Conservation (phyloP, 1,140 invertebrate species). For the Sycobia sp. region DNA sequence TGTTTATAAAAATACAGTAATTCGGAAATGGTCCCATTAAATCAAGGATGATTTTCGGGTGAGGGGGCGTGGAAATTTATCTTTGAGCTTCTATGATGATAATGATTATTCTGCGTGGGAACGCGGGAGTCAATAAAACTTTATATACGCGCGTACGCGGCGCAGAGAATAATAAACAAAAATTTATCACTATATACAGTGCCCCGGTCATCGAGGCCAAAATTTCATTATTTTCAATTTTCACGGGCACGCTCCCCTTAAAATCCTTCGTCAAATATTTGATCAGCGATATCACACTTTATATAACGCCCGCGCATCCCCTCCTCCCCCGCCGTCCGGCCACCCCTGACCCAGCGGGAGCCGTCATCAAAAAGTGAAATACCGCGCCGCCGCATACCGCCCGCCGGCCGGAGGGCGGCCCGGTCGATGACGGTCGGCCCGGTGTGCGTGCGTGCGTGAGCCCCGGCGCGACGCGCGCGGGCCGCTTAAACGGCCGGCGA, state of each 20-base stretch:
- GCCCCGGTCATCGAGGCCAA: conserved; percentile 11
- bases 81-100: no score
- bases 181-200: conserved; percentile 27
- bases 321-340: no score
- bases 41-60: no score
- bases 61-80: no score
- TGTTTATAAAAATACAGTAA: no score
- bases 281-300: conserved; percentile 27
- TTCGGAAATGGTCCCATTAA: no score
- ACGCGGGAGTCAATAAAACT: no score
- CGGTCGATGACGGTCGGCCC: conserved; percentile 13
- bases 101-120: no score
- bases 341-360: no score
- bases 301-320: conserved; percentile 7
- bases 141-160: no score
- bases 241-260: conserved; percentile 18
- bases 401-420: no score
- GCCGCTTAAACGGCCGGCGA: background rate
- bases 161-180: conserved; percentile 18
- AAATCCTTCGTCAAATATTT: conserved; percentile 34
- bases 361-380: conserved; percentile 32
- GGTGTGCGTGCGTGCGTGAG: background rate
- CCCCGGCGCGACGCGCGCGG: background rate
- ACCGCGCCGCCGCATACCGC: no score
- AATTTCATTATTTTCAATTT: conserved; percentile 33